Conservation (phyloP, 2,888 invertebrate genomes). For the Petrolisthes cinctipes region DNA sequence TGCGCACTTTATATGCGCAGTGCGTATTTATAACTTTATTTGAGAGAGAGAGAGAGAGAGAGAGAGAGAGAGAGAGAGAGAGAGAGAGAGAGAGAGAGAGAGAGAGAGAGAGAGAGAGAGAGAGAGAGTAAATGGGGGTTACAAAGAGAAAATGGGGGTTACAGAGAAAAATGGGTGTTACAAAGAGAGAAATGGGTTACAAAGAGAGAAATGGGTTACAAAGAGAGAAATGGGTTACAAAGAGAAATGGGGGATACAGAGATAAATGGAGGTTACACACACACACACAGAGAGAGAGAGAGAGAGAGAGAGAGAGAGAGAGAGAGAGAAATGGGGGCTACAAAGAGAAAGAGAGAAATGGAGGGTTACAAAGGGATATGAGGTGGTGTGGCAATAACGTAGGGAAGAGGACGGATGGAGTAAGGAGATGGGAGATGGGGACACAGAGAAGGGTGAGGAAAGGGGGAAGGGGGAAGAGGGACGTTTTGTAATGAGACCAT, state of each 20-base stretch:
- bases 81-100: neutral
- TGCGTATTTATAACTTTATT: neutral
- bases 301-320: neutral
- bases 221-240: too few species aligned
- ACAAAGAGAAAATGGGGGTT: neutral
- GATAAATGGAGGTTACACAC: neutral
- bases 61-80: neutral
- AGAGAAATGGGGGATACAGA: neutral
- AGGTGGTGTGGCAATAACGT: neutral
- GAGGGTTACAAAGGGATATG: neutral
- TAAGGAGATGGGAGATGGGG: neutral
- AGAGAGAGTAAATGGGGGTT: neutral
- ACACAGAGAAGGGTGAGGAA: neutral
- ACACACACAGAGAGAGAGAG: neutral
- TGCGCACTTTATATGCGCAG: neutral
- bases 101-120: neutral
- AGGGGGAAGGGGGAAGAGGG: neutral
- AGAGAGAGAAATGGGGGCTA: neutral
- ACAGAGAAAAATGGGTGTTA: neutral
- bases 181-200: too few species aligned
- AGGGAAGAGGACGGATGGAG: neutral
- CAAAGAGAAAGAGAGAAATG: neutral
- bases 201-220: too few species aligned
- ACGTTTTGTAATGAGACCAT: neutral
- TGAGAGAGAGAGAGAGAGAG: neutral